Conservation (phyloP, 1,140 invertebrate genomes). For the Platorchestia sp. region DNA sequence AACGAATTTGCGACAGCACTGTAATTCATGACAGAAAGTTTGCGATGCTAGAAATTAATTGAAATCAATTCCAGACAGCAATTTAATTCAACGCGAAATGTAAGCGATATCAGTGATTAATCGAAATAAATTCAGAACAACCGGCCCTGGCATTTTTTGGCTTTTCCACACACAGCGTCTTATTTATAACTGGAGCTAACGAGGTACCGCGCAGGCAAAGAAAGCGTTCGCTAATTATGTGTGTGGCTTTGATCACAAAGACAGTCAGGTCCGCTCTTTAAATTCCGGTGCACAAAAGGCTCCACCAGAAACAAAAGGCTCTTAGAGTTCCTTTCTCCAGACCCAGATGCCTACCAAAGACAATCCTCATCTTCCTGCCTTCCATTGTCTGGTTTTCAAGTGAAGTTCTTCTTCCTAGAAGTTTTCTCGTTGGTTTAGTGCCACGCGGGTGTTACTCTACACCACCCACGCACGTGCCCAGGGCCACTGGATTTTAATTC, state of each 20-base stretch:
- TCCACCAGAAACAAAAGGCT: background rate
- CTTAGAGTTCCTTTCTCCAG: background rate
- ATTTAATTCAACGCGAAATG: background rate
- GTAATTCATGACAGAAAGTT: no score
- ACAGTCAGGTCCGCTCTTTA: background rate
- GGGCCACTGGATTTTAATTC: no score
- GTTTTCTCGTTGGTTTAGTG: background rate
- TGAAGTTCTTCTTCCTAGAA: background rate
- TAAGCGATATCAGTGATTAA: background rate
- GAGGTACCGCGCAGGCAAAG: background rate
- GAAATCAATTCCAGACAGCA: background rate
- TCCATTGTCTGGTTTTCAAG: background rate
- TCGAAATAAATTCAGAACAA: background rate
- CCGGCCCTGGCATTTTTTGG: background rate
- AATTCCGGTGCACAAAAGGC: background rate
- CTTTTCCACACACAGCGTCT: background rate
- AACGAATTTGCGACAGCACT: no score
- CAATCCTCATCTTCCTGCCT: background rate
- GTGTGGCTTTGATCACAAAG: background rate
- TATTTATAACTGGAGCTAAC: background rate
- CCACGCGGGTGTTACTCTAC: background rate
- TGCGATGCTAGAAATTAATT: no score
- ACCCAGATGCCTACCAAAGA: background rate
- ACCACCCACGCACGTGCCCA: no score
- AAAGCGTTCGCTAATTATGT: background rate